Percentiles rank a stretch among this genome's conserved stretches.
Conservation (phyloP, 2,888 invertebrate genomes). For the Trissonchulus sp. region DNA sequence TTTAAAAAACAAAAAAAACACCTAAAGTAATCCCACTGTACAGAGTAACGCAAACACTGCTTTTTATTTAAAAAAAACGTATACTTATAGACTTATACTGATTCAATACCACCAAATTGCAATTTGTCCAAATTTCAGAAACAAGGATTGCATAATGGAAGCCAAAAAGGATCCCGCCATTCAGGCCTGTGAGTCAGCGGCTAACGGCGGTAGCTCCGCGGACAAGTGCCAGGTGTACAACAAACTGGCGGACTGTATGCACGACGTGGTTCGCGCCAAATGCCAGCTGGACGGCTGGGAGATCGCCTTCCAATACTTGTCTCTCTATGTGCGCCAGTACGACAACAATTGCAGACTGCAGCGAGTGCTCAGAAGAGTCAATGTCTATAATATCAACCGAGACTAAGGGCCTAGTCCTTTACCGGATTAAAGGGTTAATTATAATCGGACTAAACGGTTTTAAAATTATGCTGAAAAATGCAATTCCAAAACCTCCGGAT, state of each 20-base stretch:
- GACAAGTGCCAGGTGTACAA: conserved; percentile 21
- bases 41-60: too few species aligned
- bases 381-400: conserved; percentile 1
- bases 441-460: too few species aligned
- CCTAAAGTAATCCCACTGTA: too few species aligned
- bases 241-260: conserved; percentile 36
- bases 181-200: neutral
- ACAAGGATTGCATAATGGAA: neutral
- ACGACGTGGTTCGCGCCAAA: conserved; percentile 50
- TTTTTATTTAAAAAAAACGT: too few species aligned
- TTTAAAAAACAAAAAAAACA: too few species aligned
- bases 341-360: neutral
- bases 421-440: too few species aligned
- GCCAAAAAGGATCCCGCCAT: neutral
- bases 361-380: neutral
- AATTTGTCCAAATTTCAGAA: neutral
- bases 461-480: too few species aligned
- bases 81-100: too few species aligned
- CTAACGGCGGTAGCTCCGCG: neutral
- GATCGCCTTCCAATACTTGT: conserved; percentile 52
- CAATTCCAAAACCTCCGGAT: too few species aligned
- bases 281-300: conserved; percentile 53
- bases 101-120: too few species aligned
- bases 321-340: conserved; percentile 38
- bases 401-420: too few species aligned